Percentiles rank a stretch among this genome's conserved stretches.
These are phyloP conservation scores for Melolontha melolontha DNA, from an alignment of 2,888 invertebrate species.

Conservation along the genomic window DNA sequence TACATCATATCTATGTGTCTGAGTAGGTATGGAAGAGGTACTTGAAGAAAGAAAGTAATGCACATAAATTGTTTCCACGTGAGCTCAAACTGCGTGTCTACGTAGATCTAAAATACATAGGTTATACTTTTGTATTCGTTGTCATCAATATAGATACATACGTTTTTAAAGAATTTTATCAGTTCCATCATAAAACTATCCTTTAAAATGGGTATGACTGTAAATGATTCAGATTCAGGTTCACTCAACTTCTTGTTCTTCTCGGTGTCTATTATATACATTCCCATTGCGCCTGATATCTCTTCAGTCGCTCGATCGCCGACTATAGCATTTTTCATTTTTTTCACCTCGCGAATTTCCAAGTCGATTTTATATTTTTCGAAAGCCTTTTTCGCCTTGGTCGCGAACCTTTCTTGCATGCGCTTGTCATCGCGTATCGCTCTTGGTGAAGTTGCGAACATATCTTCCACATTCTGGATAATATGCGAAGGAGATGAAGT, in stretches of 20 bases:
- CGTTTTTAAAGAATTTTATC: conserved; percentile 20
- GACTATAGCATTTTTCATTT: neutral
- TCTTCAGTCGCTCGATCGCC: neutral
- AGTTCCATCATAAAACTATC: neutral
- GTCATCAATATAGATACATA: neutral
- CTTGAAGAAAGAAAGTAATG: conserved; percentile 18
- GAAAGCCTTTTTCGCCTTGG: conserved; percentile 30
- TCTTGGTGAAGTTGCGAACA: neutral
- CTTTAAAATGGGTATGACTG: neutral
- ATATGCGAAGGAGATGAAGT: neutral
- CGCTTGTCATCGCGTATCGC: conserved; percentile 20
- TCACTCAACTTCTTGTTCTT: conserved; percentile 1
- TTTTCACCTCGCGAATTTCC: conserved; percentile 10
- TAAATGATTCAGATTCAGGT: neutral
- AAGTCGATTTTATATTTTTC: conserved; percentile 29
- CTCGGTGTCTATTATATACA: conserved; percentile 39
- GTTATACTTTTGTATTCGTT: too few relatives aligned
- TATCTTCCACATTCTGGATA: neutral
- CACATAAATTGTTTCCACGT: conserved; percentile 27
- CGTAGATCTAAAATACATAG: conserved; percentile 16
- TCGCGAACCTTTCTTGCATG: conserved; percentile 23
- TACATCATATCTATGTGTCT: conserved; percentile 11
- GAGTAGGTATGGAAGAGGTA: conserved; percentile 10
- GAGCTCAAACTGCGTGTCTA: conserved; percentile 17
- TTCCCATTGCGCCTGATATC: conserved; percentile 26